Evolutionary conservation across 2,797 vertebrate species (phyloP).

Genomic region (Karalla daura): DNA sequence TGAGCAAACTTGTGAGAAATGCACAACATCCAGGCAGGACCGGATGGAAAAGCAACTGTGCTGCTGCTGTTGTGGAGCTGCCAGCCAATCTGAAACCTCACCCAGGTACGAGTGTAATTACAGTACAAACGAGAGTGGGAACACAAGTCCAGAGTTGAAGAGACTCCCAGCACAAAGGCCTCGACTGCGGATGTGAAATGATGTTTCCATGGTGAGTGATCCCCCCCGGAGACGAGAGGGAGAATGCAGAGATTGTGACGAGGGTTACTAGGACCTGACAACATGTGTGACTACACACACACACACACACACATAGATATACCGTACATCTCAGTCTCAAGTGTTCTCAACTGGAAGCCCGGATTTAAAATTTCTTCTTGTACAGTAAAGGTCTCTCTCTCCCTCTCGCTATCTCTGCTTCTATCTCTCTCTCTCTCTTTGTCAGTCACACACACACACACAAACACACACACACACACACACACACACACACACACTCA

Average conservation of each 20-base stretch:
- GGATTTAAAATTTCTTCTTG: too few relatives aligned
- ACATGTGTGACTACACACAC: slow-evolving; percentile 11
- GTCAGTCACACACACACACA: too few relatives aligned
- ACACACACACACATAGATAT: background rate
- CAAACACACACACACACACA: too few relatives aligned
- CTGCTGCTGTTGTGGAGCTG: background rate
- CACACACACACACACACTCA: too few relatives aligned
- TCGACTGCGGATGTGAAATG: slow-evolving; percentile 35
- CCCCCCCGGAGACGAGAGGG: slow-evolving; percentile 20
- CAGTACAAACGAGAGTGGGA: background rate
- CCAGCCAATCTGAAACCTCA: too few relatives aligned
- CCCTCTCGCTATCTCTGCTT: too few relatives aligned
- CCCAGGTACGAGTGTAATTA: background rate
- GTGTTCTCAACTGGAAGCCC: slow-evolving; percentile 20
- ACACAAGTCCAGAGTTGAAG: background rate
- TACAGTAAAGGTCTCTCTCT: too few relatives aligned
- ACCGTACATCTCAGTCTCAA: slow-evolving; percentile 22
- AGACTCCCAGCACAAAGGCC: background rate
- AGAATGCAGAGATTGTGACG: slow-evolving; percentile 38
- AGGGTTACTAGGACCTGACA: slow-evolving; percentile 29
- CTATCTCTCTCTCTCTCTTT: too few relatives aligned
- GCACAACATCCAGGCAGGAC: background rate
- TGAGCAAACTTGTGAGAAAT: background rate
- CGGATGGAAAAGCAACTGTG: rapidly evolving
- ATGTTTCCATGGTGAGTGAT: slow-evolving; percentile 55